Evolutionary conservation across 2,888 invertebrate species (phyloP).

Genomic region (Drosophila barbarae): DNA sequence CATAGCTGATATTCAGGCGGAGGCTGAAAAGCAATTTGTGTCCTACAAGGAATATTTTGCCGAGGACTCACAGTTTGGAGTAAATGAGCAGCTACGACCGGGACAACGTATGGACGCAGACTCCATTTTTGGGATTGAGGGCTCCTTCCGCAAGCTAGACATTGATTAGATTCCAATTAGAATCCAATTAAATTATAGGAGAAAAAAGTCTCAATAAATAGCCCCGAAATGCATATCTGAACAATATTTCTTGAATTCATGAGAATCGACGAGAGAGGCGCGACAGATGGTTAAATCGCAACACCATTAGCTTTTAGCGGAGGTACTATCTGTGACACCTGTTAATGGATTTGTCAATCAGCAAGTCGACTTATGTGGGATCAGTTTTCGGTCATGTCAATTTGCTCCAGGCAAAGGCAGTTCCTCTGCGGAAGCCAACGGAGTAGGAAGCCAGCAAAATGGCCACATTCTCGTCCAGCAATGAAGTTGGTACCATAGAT

Average conservation of each 20-base stretch:
- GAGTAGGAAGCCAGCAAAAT: slow-evolving; percentile 32
- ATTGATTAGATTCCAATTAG: slow-evolving; percentile 57
- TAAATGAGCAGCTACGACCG: slow-evolving; percentile 64
- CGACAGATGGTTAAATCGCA: slow-evolving; percentile 25
- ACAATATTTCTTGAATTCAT: background rate
- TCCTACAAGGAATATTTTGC: slow-evolving; percentile 56
- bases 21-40: slow-evolving; percentile 58
- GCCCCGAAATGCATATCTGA: slow-evolving; percentile 3
- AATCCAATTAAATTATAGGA: no score
- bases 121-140: slow-evolving; percentile 69
- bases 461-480: slow-evolving; percentile 22
- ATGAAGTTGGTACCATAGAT: slow-evolving; percentile 27
- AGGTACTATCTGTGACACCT: slow-evolving; percentile 62
- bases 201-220: slow-evolving; percentile 22
- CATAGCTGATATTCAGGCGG: slow-evolving; percentile 65
- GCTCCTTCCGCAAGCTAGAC: slow-evolving; percentile 74
- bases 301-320: slow-evolving; percentile 53
- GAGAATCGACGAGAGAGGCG: slow-evolving; percentile 8
- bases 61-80: slow-evolving; percentile 68
- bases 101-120: slow-evolving; percentile 56
- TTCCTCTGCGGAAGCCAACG: slow-evolving; percentile 26
- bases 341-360: slow-evolving; percentile 65
- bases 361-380: slow-evolving; percentile 49
- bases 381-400: slow-evolving; percentile 51
- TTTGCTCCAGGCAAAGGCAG: slow-evolving; percentile 42